These are phyloP conservation scores for Hippopotamus amphibius DNA, from an alignment of 2,113 vertebrate genomes.

Conservation along the genomic window DNA sequence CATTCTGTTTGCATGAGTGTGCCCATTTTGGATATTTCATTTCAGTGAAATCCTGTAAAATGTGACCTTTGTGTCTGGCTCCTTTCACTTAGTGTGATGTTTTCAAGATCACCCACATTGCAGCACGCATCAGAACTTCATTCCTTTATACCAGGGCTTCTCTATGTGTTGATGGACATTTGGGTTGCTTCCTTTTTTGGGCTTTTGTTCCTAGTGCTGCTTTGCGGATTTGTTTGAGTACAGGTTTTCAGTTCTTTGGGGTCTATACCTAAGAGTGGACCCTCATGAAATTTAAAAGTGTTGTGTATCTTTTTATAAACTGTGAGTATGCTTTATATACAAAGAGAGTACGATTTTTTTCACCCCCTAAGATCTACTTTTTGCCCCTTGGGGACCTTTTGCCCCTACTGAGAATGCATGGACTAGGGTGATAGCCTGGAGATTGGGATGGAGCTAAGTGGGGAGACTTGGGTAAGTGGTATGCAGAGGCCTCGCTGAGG, in stretches of 20 bases:
- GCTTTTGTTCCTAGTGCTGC: no score
- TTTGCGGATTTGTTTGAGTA: background rate
- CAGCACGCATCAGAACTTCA: rapidly evolving
- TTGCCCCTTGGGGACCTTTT: background rate
- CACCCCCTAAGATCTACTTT: no score
- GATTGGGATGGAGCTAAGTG: background rate
- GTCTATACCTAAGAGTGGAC: background rate
- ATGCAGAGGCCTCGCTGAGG: background rate
- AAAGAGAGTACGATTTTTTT: background rate
- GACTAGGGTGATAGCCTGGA: background rate
- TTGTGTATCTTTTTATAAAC: background rate
- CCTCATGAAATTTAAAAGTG: background rate
- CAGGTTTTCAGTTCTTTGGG: background rate
- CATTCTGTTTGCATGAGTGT: background rate
- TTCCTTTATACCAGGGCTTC: background rate
- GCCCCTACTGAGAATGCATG: background rate
- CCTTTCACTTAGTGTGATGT: background rate
- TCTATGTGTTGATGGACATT: background rate
- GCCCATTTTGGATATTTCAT: background rate
- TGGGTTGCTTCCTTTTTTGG: background rate
- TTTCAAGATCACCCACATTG: background rate
- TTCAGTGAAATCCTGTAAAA: background rate
- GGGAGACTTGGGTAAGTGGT: background rate
- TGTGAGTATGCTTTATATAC: background rate
- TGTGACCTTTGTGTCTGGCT: background rate